These are phyloP conservation scores for Tetramorium alpestre DNA, from an alignment of 1,140 invertebrate genomes.

Conservation along the genomic window DNA sequence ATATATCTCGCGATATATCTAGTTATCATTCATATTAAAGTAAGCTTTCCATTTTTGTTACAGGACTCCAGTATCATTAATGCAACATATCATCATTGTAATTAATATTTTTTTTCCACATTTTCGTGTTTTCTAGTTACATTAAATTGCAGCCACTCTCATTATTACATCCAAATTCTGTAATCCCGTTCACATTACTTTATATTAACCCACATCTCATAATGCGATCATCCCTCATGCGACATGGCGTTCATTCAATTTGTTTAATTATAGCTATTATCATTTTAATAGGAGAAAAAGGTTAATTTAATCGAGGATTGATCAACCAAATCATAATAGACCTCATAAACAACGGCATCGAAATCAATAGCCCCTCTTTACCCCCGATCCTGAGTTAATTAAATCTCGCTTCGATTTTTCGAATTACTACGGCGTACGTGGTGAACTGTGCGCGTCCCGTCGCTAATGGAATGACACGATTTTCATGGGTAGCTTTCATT, in stretches of 20 bases:
- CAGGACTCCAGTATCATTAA: not conserved
- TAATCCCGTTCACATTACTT: conserved; percentile 8
- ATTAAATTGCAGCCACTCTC: not conserved
- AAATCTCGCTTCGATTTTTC: conserved; percentile 53
- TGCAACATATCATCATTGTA: too few relatives aligned
- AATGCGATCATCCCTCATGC: conserved; percentile 15
- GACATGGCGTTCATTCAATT: conserved; percentile 1
- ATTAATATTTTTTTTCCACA: not conserved
- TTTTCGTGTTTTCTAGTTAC: not conserved
- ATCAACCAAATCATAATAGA: conserved; percentile 52
- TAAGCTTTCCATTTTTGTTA: not conserved
- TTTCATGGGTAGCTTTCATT: conserved; percentile 53
- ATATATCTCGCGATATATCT: too few relatives aligned
- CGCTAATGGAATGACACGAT: conserved; percentile 46
- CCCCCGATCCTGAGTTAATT: conserved; percentile 48
- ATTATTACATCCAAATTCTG: conserved; percentile 2
- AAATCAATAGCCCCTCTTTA: conserved; percentile 17
- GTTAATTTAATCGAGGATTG: conserved; percentile 38
- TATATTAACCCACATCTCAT: not conserved
- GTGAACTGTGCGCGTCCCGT: not conserved
- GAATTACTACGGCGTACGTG: conserved; percentile 32
- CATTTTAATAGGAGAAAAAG: conserved; percentile 35
- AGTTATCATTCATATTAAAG: not conserved
- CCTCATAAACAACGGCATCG: conserved; percentile 26
- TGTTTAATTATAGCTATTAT: conserved; percentile 41